phyloP scores from a whole-genome alignment of 2,113 vertebrate species.

The Pachypanchax playfairii region DNA sequence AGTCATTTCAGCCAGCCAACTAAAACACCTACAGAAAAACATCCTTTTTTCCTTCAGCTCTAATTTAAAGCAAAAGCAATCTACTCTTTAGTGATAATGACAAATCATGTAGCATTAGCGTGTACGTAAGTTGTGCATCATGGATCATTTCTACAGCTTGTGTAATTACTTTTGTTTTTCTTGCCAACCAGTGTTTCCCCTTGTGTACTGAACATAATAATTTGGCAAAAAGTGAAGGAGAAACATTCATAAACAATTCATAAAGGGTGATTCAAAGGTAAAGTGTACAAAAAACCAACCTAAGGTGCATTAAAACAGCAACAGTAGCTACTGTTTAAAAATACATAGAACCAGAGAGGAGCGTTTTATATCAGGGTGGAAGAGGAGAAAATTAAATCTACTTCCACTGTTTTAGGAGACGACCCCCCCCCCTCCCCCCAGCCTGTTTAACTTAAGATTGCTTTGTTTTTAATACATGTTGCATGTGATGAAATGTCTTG shows the following conservation, averaged over 20 bases:
- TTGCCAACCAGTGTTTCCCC: not conserved
- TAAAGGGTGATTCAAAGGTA: not conserved
- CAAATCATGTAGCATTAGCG: not conserved
- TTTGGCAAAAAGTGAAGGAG: slow-evolving; percentile 7
- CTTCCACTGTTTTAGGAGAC: too few species aligned
- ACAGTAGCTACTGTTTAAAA: slow-evolving; percentile 14
- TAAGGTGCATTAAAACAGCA: slow-evolving; percentile 1
- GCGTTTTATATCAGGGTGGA: not conserved
- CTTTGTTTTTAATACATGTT: too few species aligned
- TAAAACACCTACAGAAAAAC: slow-evolving; percentile 19
- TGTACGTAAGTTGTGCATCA: not conserved
- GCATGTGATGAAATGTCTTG: too few species aligned
- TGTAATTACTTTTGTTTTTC: slow-evolving; percentile 1
- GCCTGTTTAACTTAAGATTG: too few species aligned
- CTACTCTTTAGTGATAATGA: not conserved
- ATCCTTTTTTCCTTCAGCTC: slow-evolving; percentile 1
- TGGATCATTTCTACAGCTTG: slow-evolving; percentile 2
- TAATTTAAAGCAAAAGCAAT: not conserved
- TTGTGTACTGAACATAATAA: slow-evolving; percentile 5
- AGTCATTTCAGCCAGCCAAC: slow-evolving; percentile 44
- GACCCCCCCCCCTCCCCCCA: too few species aligned
- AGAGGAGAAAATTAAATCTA: not conserved
- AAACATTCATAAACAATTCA: slow-evolving; percentile 33
- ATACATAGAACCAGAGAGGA: not conserved
- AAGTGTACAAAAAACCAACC: slow-evolving; percentile 26